A percentile compares a stretch with the other conserved stretches of the same genome.
phyloP scores from a whole-genome alignment of 2,888 invertebrate species.

The Halocaridina rubra region DNA sequence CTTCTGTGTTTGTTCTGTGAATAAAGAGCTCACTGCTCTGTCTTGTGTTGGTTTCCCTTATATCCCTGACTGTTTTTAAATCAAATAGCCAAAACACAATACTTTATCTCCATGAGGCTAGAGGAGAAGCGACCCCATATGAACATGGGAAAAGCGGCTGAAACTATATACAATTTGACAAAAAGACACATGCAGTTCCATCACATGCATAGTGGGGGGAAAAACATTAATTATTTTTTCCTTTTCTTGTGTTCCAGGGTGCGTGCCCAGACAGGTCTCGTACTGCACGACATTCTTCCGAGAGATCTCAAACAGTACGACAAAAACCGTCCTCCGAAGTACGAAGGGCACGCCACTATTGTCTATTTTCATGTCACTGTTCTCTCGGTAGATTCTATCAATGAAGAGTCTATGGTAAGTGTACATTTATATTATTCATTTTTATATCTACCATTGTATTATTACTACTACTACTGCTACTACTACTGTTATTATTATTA shows the following conservation, averaged over 20 bases:
- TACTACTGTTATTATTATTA: not conserved
- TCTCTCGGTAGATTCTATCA: slow-evolving; percentile 91
- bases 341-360: slow-evolving; percentile 85
- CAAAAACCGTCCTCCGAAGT: slow-evolving; percentile 89
- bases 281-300: slow-evolving; percentile 86
- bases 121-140: too few relatives aligned
- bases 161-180: too few relatives aligned
- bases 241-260: slow-evolving; percentile 38
- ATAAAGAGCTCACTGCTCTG: too few relatives aligned
- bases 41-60: too few relatives aligned
- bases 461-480: not conserved
- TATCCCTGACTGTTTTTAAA: too few relatives aligned
- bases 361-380: slow-evolving; percentile 93
- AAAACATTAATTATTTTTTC: too few relatives aligned
- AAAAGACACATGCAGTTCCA: too few relatives aligned
- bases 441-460: not conserved
- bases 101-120: too few relatives aligned
- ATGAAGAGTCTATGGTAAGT: slow-evolving; percentile 92
- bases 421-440: not conserved
- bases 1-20: too few relatives aligned
- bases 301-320: slow-evolving; percentile 87
- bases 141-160: too few relatives aligned
- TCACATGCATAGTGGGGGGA: too few relatives aligned
- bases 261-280: slow-evolving; percentile 69
- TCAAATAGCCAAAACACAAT: too few relatives aligned